These are phyloP conservation scores for Vannuccia rotundouncinata DNA, from an alignment of 2,888 invertebrate genomes.

Conservation along the genomic window DNA sequence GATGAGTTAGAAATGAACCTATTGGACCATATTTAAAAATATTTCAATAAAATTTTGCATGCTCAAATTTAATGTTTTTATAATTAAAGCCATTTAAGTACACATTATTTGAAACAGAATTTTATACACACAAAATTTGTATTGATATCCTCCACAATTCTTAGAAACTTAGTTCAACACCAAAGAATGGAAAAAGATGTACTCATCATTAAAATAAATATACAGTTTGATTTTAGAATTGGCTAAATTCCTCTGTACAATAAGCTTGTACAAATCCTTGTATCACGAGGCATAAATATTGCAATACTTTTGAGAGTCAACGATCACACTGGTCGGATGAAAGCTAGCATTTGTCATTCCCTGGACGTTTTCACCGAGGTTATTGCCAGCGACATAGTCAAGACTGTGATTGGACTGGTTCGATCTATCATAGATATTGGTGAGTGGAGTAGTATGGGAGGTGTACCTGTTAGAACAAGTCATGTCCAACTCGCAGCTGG, in stretches of 20 bases:
- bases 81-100: too few relatives aligned
- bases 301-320: not conserved
- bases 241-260: too few relatives aligned
- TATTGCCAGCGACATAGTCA: not conserved
- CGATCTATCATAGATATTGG: not conserved
- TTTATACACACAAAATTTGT: too few relatives aligned
- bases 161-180: too few relatives aligned
- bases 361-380: not conserved
- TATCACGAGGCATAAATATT: not conserved
- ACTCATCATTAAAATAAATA: not conserved
- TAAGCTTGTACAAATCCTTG: too few relatives aligned
- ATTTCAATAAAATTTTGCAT: too few relatives aligned
- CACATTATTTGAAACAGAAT: too few relatives aligned
- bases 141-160: too few relatives aligned
- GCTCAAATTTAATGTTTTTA: too few relatives aligned
- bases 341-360: not conserved
- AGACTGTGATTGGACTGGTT: not conserved
- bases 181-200: not conserved
- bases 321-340: conserved; percentile 5
- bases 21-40: too few relatives aligned
- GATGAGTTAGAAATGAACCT: too few relatives aligned
- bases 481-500: not conserved
- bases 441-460: not conserved
- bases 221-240: not conserved
- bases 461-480: not conserved